These are phyloP conservation scores for Stichopus chloronotus DNA, from an alignment of 35 echinoderm and acorn worm species.

Conservation along the genomic window DNA sequence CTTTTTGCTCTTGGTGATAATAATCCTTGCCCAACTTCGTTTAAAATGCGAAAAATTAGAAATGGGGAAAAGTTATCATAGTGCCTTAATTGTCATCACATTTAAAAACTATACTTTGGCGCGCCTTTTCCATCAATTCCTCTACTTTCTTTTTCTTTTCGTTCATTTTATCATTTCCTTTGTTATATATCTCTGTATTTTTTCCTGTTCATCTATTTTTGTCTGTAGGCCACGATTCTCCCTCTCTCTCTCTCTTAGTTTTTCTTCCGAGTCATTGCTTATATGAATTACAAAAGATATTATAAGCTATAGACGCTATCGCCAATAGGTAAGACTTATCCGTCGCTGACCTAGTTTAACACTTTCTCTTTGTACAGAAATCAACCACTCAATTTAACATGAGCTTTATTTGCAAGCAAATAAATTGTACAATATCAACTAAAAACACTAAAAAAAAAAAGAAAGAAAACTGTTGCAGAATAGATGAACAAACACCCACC, in stretches of 20 bases:
- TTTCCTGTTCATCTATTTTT: too few species aligned
- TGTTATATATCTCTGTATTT: too few species aligned
- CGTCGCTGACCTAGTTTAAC: slow-evolving; percentile 9
- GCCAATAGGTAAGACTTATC: slow-evolving; percentile 23
- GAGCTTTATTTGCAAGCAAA: slow-evolving; percentile 27
- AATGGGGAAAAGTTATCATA: too few species aligned
- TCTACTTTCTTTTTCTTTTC: too few species aligned
- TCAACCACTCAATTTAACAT: slow-evolving; percentile 47
- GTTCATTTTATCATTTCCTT: too few species aligned
- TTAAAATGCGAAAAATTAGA: too few species aligned
- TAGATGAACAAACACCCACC: slow-evolving; percentile 17
- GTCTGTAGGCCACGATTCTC: not conserved
- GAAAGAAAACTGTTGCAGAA: not conserved
- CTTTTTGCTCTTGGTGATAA: too few species aligned
- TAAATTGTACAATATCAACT: slow-evolving; percentile 32
- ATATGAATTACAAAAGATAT: slow-evolving; percentile 43
- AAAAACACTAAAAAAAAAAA: not conserved
- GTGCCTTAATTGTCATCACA: too few species aligned
- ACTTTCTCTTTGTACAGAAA: not conserved
- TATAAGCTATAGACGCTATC: not conserved
- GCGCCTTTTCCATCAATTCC: too few species aligned
- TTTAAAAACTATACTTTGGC: too few species aligned
- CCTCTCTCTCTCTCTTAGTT: not conserved
- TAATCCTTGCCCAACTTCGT: too few species aligned
- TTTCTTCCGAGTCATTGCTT: not conserved